phyloP scores from a whole-genome alignment of 2,113 vertebrate species.

The Calyptomena viridis region DNA sequence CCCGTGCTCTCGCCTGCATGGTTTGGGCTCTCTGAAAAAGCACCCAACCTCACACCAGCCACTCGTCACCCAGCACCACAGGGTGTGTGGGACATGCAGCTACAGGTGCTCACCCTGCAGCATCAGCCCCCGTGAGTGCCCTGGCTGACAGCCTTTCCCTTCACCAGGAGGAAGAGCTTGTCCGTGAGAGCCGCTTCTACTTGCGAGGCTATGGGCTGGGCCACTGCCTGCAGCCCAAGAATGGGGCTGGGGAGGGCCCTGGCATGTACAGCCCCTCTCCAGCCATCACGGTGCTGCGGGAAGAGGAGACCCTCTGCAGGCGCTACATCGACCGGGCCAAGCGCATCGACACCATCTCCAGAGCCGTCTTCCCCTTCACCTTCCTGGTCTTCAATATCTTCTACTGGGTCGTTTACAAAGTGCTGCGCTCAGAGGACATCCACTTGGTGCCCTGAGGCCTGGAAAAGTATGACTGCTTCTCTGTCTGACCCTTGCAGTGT shows the following conservation, averaged over 20 bases:
- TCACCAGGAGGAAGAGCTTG: slow-evolving; percentile 82
- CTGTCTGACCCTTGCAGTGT: background rate
- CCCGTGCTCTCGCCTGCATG: background rate
- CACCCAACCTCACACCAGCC: rapidly evolving
- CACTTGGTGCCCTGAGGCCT: slow-evolving; percentile 74
- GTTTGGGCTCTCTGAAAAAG: background rate
- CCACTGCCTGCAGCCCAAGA: slow-evolving; percentile 83
- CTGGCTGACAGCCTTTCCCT: background rate
- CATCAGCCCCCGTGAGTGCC: rapidly evolving
- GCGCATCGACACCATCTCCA: slow-evolving; percentile 90
- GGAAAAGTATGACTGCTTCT: background rate
- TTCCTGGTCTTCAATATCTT: slow-evolving; percentile 95
- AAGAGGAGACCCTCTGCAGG: slow-evolving; percentile 75
- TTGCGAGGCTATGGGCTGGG: slow-evolving; percentile 85
- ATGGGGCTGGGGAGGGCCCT: slow-evolving; percentile 71
- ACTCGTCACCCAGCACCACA: rapidly evolving
- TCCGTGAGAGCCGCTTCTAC: slow-evolving; percentile 83
- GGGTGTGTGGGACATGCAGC: background rate
- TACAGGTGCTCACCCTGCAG: background rate
- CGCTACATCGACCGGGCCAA: slow-evolving; percentile 85
- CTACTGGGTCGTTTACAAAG: slow-evolving; percentile 94
- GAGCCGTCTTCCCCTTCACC: slow-evolving; percentile 89
- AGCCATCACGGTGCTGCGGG: slow-evolving; percentile 56
- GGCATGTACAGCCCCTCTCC: slow-evolving; percentile 69
- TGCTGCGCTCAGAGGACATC: slow-evolving; percentile 87